Conservation (phyloP, 2,113 vertebrate genomes). For the Excalfactoria chinensis region DNA sequence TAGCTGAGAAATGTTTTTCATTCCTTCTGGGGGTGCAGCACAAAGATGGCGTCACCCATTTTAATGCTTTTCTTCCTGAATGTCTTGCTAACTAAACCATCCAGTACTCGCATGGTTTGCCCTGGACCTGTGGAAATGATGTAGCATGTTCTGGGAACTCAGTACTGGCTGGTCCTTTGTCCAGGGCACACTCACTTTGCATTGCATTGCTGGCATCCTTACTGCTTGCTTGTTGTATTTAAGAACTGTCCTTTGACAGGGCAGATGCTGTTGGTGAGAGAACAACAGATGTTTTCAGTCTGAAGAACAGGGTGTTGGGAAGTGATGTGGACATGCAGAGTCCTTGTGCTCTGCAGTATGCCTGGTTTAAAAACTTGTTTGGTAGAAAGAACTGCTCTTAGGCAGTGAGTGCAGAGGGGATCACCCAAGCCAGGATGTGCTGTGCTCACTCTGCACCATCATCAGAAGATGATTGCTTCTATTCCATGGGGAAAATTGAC, state of each 20-base stretch:
- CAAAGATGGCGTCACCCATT: background rate
- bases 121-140: background rate
- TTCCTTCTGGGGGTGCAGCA: no score
- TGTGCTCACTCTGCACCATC: background rate
- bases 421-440: background rate
- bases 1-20: background rate
- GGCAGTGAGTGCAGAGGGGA: background rate
- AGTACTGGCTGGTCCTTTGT: rapidly evolving
- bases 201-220: background rate
- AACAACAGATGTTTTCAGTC: background rate
- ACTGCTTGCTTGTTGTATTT: background rate
- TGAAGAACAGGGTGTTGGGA: background rate
- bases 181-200: background rate
- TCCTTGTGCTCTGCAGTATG: background rate
- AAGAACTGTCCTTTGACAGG: background rate
- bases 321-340: background rate
- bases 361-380: background rate
- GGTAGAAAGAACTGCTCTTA: background rate
- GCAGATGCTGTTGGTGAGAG: background rate
- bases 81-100: background rate
- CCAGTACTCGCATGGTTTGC: rapidly evolving
- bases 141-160: background rate
- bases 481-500: background rate
- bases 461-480: background rate
- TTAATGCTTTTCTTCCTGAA: background rate